phyloP scores from a whole-genome alignment of 2,797 vertebrate species.

The Anas capensis region DNA sequence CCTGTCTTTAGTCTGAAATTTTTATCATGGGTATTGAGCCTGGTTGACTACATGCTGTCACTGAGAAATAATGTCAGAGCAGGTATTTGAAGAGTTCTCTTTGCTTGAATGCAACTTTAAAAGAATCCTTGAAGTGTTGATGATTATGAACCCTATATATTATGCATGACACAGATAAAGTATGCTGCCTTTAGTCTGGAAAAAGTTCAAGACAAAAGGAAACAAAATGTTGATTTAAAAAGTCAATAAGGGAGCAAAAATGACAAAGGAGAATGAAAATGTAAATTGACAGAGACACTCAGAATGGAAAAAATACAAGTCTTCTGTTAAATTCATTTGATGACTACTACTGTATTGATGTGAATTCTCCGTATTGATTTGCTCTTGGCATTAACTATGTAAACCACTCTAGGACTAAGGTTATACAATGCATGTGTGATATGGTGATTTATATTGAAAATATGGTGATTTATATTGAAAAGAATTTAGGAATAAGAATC shows the following conservation, averaged over 20 bases:
- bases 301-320: constrained; percentile 28
- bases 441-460: neutral
- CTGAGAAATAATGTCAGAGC: neutral
- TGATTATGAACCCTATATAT: neutral
- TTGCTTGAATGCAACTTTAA: constrained; percentile 14
- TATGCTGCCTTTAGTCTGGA: constrained; percentile 1
- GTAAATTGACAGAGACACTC: constrained; percentile 4
- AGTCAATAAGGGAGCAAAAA: constrained; percentile 4
- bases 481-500: neutral
- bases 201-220: constrained; percentile 29
- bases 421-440: neutral
- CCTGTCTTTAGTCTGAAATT: neutral
- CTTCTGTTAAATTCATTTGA: constrained; percentile 13
- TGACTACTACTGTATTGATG: neutral
- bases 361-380: neutral
- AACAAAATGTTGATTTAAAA: constrained; percentile 36
- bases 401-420: neutral
- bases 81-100: neutral
- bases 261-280: constrained; percentile 42
- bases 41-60: fast-evolving
- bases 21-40: neutral
- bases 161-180: neutral
- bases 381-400: neutral
- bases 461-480: neutral
- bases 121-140: neutral